phyloP scores from a whole-genome alignment of 2,113 vertebrate species.

The Oxyura jamaicensis region DNA sequence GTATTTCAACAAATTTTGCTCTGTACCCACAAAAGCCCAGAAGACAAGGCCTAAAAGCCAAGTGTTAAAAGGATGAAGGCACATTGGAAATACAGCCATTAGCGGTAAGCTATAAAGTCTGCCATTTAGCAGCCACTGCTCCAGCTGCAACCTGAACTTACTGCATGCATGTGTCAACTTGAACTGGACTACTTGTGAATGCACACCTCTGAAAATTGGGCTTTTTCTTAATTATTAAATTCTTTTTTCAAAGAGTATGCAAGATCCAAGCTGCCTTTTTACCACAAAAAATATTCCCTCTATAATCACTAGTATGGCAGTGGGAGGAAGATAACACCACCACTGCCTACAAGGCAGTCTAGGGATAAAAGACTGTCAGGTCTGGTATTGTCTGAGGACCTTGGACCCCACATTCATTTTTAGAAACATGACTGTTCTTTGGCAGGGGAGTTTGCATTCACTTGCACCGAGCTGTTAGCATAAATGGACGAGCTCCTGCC shows the following conservation, averaged over 20 bases:
- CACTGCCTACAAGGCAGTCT: not conserved
- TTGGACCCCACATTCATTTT: constrained; percentile 10
- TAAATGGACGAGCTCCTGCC: not conserved
- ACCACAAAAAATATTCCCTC: not conserved
- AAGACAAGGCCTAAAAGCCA: not conserved
- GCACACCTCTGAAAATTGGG: not conserved
- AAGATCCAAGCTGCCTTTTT: not conserved
- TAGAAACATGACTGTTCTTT: not conserved
- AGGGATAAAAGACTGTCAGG: not conserved
- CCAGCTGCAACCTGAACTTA: not conserved
- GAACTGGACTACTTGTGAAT: not conserved
- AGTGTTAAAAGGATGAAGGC: not conserved
- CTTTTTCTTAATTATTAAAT: not conserved
- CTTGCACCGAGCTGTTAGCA: not conserved
- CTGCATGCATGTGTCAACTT: accelerated
- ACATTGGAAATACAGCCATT: not conserved
- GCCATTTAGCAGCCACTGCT: not conserved
- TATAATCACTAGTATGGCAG: not conserved
- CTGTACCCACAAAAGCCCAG: not conserved
- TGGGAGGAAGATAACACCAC: accelerated
- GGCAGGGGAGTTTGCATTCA: constrained; percentile 3
- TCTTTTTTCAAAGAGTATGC: not conserved
- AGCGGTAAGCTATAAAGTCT: accelerated
- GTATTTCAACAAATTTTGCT: not conserved
- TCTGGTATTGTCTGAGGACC: not conserved